Percentiles rank a stretch among this genome's conserved stretches.
phyloP scores from a whole-genome alignment of 2,888 invertebrate species.

The Sesia apiformis region DNA sequence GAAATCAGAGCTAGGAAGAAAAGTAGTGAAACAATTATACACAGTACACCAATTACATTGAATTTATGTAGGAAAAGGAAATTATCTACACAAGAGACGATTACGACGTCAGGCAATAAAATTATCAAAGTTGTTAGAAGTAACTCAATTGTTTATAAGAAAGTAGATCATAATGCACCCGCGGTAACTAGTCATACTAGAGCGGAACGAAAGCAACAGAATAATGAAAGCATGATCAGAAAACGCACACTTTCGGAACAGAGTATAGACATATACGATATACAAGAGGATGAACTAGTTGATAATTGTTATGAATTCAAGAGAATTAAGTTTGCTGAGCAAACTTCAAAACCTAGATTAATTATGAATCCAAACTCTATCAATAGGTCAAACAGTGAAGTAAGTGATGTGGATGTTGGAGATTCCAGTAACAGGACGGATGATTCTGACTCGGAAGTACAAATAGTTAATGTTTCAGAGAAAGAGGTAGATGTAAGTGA shows the following conservation, averaged over 20 bases:
- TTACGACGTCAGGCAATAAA: constrained; percentile 57
- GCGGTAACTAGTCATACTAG: constrained; percentile 23
- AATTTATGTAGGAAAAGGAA: constrained; percentile 55
- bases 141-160: constrained; percentile 62
- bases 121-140: constrained; percentile 62
- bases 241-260: constrained; percentile 56
- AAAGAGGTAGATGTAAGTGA: constrained; percentile 27
- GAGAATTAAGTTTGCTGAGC: constrained; percentile 45
- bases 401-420: constrained; percentile 21
- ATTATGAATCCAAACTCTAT: constrained; percentile 40
- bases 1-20: constrained; percentile 64
- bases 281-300: constrained; percentile 48
- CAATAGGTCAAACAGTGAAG: constrained; percentile 20
- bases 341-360: constrained; percentile 45
- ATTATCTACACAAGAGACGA: constrained; percentile 53
- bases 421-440: constrained; percentile 24
- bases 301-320: constrained; percentile 61
- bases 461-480: constrained; percentile 48
- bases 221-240: constrained; percentile 28
- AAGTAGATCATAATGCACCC: constrained; percentile 37
- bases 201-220: constrained; percentile 28
- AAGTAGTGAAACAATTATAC: constrained; percentile 25
- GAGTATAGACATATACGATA: constrained; percentile 41
- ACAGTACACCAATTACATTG: constrained; percentile 40
- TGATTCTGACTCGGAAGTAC: constrained; percentile 58